A percentile compares a stretch with the other conserved stretches of the same genome.
These are phyloP conservation scores for Acleris cristana DNA, from an alignment of 2,888 invertebrate species.

Conservation along the genomic window DNA sequence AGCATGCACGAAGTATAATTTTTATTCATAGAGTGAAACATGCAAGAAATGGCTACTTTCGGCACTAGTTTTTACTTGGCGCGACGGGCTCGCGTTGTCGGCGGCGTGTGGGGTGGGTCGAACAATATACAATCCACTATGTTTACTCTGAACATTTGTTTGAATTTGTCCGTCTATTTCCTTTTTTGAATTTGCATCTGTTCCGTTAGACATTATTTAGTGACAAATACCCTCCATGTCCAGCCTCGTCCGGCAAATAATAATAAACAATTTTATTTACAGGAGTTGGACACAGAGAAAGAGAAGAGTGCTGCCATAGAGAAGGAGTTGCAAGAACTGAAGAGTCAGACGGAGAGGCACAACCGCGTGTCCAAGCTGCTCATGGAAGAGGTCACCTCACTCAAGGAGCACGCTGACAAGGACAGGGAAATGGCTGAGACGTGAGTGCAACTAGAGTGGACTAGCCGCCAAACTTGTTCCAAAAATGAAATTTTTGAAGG, in stretches of 20 bases:
- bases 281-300: slow-evolving; percentile 82
- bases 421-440: slow-evolving; percentile 85
- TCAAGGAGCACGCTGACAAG: slow-evolving; percentile 85
- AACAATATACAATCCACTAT: too few species aligned
- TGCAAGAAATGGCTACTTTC: too few species aligned
- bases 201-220: not conserved
- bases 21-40: too few species aligned
- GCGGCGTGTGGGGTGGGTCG: too few species aligned
- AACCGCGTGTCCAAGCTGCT: slow-evolving; percentile 86
- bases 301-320: slow-evolving; percentile 76
- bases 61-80: too few species aligned
- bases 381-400: slow-evolving; percentile 85
- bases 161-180: not conserved
- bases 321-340: slow-evolving; percentile 79
- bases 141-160: too few species aligned
- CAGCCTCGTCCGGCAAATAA: too few species aligned
- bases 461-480: too few species aligned
- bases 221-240: too few species aligned
- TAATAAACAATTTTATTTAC: slow-evolving; percentile 1
- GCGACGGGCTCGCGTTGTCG: too few species aligned
- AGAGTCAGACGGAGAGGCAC: slow-evolving; percentile 84
- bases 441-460: slow-evolving; percentile 68
- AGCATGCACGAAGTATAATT: too few species aligned
- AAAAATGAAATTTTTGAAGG: too few species aligned
- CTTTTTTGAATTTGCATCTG: not conserved